A percentile compares a stretch with the other conserved stretches of the same genome.
phyloP scores from a whole-genome alignment of 2,888 invertebrate genomes.

The Philereme vetulata region DNA sequence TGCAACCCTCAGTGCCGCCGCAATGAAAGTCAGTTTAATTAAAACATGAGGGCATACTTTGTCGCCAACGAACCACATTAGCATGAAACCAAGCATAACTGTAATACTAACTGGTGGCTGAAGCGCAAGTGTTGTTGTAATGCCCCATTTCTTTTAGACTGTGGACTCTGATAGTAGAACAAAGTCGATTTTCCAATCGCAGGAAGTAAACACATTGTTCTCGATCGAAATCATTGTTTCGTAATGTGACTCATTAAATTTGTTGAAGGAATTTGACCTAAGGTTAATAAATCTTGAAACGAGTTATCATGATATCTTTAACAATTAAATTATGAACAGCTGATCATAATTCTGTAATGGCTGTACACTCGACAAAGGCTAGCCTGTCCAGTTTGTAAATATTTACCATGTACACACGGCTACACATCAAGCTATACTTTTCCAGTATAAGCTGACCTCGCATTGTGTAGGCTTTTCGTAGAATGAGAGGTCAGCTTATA shows the following conservation, averaged over 20 bases:
- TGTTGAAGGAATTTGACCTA: conserved; percentile 11
- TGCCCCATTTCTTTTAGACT: conserved; percentile 23
- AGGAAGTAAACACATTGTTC: conserved; percentile 20
- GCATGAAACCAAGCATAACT: conserved; percentile 14
- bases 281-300: conserved; percentile 9
- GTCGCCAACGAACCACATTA: conserved; percentile 6
- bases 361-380: too few relatives aligned
- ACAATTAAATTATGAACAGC: background rate
- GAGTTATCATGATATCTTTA: conserved; percentile 4
- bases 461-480: too few relatives aligned
- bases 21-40: conserved; percentile 13
- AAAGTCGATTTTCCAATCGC: conserved; percentile 19
- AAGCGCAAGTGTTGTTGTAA: conserved; percentile 4
- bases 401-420: too few relatives aligned
- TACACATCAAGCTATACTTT: too few relatives aligned
- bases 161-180: conserved; percentile 13
- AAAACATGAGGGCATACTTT: conserved; percentile 1
- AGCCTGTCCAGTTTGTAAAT: too few relatives aligned
- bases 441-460: too few relatives aligned
- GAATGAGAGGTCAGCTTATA: too few relatives aligned
- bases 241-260: conserved; percentile 15
- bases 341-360: background rate
- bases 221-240: conserved; percentile 8
- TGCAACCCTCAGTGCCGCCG: background rate
- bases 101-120: conserved; percentile 8